These are phyloP conservation scores for Cyprinella venusta DNA, from an alignment of 2,797 vertebrate species.

Conservation along the genomic window DNA sequence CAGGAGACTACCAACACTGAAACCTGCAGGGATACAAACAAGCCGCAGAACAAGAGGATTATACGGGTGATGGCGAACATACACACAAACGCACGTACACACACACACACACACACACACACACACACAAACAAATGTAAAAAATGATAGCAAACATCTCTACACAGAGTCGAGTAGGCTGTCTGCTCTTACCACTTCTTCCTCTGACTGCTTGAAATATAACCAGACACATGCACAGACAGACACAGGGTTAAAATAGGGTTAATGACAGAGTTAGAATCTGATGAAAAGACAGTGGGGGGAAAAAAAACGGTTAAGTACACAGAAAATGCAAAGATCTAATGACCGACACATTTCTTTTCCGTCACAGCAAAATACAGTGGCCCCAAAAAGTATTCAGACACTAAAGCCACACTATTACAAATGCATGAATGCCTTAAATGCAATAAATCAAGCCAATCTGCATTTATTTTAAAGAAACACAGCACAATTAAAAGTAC, in stretches of 20 bases:
- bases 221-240: slow-evolving; percentile 65
- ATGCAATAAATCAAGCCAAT: neutral
- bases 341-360: neutral
- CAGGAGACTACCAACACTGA: slow-evolving; percentile 23
- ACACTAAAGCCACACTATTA: neutral
- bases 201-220: slow-evolving; percentile 94
- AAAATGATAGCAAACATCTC: slow-evolving; percentile 42
- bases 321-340: slow-evolving; percentile 28
- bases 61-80: neutral
- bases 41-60: neutral
- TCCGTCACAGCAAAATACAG: neutral
- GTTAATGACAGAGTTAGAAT: slow-evolving; percentile 78
- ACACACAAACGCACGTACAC: neutral
- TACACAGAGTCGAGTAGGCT: slow-evolving; percentile 45
- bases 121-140: neutral
- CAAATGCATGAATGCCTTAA: neutral
- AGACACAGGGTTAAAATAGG: slow-evolving; percentile 72
- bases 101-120: neutral
- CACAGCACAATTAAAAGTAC: neutral
- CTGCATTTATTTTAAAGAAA: neutral
- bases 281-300: slow-evolving; percentile 50
- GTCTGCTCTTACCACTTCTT: slow-evolving; percentile 94
- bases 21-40: slow-evolving; percentile 30
- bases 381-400: neutral
- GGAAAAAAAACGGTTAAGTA: slow-evolving; percentile 36